phyloP scores from a whole-genome alignment of 92 coral and sea anemone genomes.

The Porites divaricata region DNA sequence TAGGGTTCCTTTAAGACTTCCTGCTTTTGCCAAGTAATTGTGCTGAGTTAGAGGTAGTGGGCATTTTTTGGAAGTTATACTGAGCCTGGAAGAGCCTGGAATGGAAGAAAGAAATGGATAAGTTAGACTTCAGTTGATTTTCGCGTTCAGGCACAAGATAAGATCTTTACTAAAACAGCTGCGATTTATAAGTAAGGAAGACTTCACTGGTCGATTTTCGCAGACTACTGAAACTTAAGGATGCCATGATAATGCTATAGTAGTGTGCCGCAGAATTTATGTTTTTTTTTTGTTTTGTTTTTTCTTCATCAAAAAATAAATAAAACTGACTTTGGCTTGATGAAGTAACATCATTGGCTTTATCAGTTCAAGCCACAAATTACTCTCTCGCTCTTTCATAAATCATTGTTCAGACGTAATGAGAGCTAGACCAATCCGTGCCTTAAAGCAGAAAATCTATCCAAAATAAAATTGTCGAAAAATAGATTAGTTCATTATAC shows the following conservation, averaged over 20 bases:
- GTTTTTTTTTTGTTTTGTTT: neutral
- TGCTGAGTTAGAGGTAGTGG: neutral
- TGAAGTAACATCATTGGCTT: neutral
- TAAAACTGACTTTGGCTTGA: constrained; percentile 11
- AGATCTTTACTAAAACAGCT: neutral
- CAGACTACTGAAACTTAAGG: neutral
- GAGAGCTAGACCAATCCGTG: constrained; percentile 13
- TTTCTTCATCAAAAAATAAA: neutral
- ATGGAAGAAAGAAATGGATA: neutral
- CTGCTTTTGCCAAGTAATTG: no score
- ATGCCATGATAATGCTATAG: neutral
- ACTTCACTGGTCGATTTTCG: neutral
- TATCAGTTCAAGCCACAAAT: constrained; percentile 27
- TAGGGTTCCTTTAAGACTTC: no score
- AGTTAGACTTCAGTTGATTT: neutral
- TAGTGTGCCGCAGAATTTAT: neutral
- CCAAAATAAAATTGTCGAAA: neutral
- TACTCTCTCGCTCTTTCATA: neutral
- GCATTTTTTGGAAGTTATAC: neutral
- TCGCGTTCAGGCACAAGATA: neutral
- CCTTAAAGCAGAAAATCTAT: neutral
- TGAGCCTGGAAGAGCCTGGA: neutral
- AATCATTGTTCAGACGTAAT: neutral
- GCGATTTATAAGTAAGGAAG: neutral
- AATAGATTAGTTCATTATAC: constrained; percentile 18